These are phyloP conservation scores for Orgyia antiqua DNA, from an alignment of 2,888 invertebrate genomes.

Conservation along the genomic window DNA sequence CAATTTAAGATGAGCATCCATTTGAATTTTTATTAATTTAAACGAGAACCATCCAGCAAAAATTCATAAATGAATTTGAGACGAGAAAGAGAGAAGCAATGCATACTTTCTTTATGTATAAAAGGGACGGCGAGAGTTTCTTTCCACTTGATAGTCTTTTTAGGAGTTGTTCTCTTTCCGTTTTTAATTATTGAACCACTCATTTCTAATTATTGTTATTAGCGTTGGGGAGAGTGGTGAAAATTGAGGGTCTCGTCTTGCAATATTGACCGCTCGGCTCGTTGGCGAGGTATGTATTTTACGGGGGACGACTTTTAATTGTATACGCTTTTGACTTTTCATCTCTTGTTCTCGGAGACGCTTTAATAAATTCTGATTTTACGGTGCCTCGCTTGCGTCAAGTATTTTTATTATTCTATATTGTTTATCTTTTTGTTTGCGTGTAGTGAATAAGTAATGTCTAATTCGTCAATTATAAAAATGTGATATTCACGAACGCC, in stretches of 20 bases:
- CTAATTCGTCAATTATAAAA: too few species aligned
- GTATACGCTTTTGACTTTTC: conserved; percentile 71
- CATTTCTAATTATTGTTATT: conserved; percentile 80
- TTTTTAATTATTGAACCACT: conserved; percentile 80
- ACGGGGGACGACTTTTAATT: conserved; percentile 69
- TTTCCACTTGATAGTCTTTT: conserved; percentile 52
- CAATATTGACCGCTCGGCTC: conserved; percentile 72
- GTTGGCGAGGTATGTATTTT: conserved; percentile 49
- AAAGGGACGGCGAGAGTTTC: conserved; percentile 43
- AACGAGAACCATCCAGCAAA: conserved; percentile 43
- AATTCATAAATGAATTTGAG: conserved; percentile 60
- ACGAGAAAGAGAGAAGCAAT: conserved; percentile 40
- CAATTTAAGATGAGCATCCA: conserved; percentile 35
- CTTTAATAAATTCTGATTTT: conserved; percentile 71
- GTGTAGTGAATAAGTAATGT: too few species aligned
- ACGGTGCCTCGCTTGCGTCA: conserved; percentile 58
- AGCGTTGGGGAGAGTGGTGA: conserved; percentile 74
- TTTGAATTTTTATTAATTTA: conserved; percentile 65
- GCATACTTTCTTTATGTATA: conserved; percentile 24
- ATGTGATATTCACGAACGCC: too few species aligned
- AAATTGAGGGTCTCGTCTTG: conserved; percentile 73
- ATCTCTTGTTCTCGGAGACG: conserved; percentile 68
- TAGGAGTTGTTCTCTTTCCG: conserved; percentile 74
- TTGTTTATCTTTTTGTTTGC: too few species aligned
- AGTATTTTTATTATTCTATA: conserved; percentile 57